Conservation (phyloP, 2,797 vertebrate species). For the Chaetophractus vellerosus region DNA sequence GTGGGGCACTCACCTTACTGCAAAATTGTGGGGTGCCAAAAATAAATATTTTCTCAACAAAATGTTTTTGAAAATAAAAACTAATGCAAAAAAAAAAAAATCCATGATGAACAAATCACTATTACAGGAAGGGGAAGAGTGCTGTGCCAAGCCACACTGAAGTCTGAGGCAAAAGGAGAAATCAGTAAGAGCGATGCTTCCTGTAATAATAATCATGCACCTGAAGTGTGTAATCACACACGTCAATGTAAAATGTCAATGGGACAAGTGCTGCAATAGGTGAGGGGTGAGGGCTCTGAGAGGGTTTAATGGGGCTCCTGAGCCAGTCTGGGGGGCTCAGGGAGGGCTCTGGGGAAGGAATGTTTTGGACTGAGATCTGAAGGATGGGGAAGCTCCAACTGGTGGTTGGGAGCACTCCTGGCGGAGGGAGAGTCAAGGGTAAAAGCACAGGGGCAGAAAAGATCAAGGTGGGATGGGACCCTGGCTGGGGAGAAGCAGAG, state of each 20-base stretch:
- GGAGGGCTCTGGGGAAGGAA: not conserved
- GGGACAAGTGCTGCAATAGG: not conserved
- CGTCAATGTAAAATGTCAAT: not conserved
- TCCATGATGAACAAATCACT: not conserved
- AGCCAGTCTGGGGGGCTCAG: not conserved
- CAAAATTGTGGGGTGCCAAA: not conserved
- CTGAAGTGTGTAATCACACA: not conserved
- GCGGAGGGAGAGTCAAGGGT: not conserved
- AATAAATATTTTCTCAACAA: not conserved
- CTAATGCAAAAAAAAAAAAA: not conserved
- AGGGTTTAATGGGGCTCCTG: not conserved
- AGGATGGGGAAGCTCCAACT: not conserved
- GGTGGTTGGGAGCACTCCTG: not conserved
- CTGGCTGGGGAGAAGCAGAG: not conserved
- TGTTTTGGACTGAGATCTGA: not conserved
- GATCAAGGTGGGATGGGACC: not conserved
- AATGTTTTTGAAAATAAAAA: not conserved
- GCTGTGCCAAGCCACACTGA: not conserved
- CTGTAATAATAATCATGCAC: not conserved
- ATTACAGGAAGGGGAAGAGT: not conserved
- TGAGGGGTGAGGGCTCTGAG: not conserved
- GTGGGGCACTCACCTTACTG: not conserved
- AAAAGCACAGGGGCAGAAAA: not conserved
- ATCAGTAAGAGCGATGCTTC: not conserved
- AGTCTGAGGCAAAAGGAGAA: not conserved